These are phyloP conservation scores for Polydrusus pterygomalis DNA, from an alignment of 2,888 invertebrate genomes.

Conservation along the genomic window DNA sequence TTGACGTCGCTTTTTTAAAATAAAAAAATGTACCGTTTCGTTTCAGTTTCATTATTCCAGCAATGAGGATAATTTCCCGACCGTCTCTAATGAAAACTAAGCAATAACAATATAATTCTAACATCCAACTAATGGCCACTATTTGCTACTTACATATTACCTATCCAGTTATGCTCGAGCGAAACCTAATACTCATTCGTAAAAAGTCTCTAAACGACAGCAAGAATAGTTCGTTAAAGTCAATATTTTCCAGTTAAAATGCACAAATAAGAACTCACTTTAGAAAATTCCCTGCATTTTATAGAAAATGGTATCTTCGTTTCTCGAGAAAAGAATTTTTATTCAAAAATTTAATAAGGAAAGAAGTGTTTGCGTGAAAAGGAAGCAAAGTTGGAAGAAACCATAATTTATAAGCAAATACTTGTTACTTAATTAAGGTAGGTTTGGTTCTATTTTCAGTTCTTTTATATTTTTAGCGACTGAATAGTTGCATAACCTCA, in stretches of 20 bases:
- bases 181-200: no score
- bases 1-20: no score
- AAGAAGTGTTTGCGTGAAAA: conserved; percentile 12
- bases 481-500: background rate
- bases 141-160: no score
- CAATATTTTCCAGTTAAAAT: background rate
- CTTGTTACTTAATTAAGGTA: conserved; percentile 24
- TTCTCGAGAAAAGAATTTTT: background rate
- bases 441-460: conserved; percentile 2
- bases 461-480: conserved; percentile 12
- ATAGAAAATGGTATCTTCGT: conserved; percentile 8
- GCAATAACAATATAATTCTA: no score
- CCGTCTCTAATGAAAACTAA: no score
- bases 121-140: no score
- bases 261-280: background rate
- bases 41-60: no score
- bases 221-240: background rate
- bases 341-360: conserved; percentile 25
- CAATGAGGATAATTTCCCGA: no score
- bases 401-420: conserved; percentile 23
- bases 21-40: no score
- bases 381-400: conserved; percentile 8
- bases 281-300: conserved; percentile 6
- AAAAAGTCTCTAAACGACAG: no score
- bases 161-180: no score